Base-by-base conservation (phyloP, 2,113 vertebrate species). In the Halichoeres trimaculatus region DNA sequence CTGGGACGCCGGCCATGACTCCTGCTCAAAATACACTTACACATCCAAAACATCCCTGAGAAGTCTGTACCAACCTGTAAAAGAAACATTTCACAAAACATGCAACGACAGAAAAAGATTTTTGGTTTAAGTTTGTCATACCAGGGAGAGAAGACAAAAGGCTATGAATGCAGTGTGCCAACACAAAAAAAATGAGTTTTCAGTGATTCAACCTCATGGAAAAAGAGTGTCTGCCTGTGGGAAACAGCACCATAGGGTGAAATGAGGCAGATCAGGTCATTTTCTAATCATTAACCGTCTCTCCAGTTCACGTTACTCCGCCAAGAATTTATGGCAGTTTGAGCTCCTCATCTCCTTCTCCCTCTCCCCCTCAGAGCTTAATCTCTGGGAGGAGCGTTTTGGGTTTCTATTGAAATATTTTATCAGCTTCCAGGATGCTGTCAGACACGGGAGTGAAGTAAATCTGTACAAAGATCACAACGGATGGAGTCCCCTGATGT, bases 361-460 rank as follows among this genome's bases (percentile, higher is more conserved):
- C 24, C 16, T 47, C 16, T 45, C 26, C 23, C 19, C 47, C 64
- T 38, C 48, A 64, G 84, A 81, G 73, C 45, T 74, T 59, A 74
- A 72, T 77, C 71, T 82, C 73, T 56, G 7, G 26, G 69, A 63
- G 62, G 53, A 45, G 40, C 16, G 60, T 88, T 78, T 88, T 75
- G 51, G 66, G 81, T 93, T 91, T 90, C 86, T 58, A 51, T 55
- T 75, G 70, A 80, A 87, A 87, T 82, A 72, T 89, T 88, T 90
- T 70, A 87, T 90, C 87, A 83, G 80, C 74, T 86, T 80, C 63
- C 74, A 65, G 76, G 81, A 91, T 72, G 71, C 61, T 38, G 55
- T 73, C 77, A 74, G 84, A 81, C 80, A 80, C 34, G 70, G 62
- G 70, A 85, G 89, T 72, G 13, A 23, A 77, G 73, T 80, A 84